Conservation (phyloP, 2,797 vertebrate genomes). For the Phaenicophaeus curvirostris region DNA sequence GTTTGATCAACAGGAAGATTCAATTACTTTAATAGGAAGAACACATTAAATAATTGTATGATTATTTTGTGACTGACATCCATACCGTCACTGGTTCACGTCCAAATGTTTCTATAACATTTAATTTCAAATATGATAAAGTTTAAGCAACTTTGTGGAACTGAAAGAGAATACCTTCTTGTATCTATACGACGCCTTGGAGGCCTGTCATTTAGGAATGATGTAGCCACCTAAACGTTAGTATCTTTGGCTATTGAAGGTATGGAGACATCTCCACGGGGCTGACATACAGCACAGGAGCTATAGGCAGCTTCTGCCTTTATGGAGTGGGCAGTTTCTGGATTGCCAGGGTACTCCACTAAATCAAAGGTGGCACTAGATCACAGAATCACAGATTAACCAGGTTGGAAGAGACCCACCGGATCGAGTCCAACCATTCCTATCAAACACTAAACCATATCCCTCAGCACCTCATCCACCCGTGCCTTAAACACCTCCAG, state of each 20-base stretch:
- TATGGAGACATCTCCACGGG: background rate
- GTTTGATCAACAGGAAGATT: background rate
- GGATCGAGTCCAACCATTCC: no score
- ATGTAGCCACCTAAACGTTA: background rate
- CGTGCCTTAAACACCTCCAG: no score
- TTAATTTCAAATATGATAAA: background rate
- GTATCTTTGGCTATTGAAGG: background rate
- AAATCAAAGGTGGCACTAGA: background rate
- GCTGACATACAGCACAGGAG: background rate
- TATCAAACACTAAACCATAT: no score
- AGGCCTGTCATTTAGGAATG: background rate
- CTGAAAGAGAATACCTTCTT: background rate
- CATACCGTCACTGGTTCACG: background rate
- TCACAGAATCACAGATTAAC: no score
- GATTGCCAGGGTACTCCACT: background rate
- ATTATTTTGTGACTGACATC: background rate
- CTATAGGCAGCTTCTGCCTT: background rate
- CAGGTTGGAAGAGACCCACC: no score
- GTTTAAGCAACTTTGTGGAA: background rate
- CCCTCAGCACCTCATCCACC: no score
- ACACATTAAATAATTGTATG: slow-evolving; percentile 5
- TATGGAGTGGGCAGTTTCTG: background rate
- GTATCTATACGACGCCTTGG: background rate
- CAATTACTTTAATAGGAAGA: slow-evolving; percentile 21
- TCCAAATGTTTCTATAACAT: background rate